Percentiles rank a stretch among this genome's conserved stretches.
Evolutionary conservation across 2,888 invertebrate species (phyloP).

Genomic region (Patella pellucida): DNA sequence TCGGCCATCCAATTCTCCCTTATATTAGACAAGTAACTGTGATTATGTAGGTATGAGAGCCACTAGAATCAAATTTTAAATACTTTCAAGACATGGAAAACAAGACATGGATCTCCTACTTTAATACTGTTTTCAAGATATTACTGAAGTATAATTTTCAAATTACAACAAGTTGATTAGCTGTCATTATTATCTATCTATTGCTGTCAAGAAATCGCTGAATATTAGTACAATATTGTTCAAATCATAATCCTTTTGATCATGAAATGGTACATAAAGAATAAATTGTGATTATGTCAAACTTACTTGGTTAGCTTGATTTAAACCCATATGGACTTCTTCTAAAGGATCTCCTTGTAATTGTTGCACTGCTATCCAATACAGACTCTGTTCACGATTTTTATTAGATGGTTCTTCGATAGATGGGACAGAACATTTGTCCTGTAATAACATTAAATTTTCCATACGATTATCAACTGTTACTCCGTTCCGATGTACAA

Average conservation of each 20-base stretch:
- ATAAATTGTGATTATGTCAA: neutral
- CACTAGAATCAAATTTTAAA: too few relatives aligned
- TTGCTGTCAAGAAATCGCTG: too few relatives aligned
- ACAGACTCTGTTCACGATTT: constrained; percentile 71
- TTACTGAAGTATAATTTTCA: too few relatives aligned
- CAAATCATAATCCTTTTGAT: neutral
- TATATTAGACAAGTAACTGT: too few relatives aligned
- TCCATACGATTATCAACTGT: constrained; percentile 74
- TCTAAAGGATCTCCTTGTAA: constrained; percentile 71
- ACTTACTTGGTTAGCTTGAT: neutral
- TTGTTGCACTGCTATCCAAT: constrained; percentile 74
- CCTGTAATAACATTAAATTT: constrained; percentile 65
- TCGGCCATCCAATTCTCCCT: too few relatives aligned
- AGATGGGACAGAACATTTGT: constrained; percentile 20
- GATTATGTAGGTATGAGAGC: too few relatives aligned
- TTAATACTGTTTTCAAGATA: too few relatives aligned
- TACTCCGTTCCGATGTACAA: constrained; percentile 73
- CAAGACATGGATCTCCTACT: too few relatives aligned
- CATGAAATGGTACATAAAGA: neutral
- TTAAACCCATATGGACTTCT: constrained; percentile 41
- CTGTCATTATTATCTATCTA: too few relatives aligned
- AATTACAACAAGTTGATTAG: too few relatives aligned
- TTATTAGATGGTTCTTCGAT: constrained; percentile 58
- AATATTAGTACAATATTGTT: neutral
- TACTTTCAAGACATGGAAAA: too few relatives aligned